Percentiles rank a stretch among this genome's conserved stretches.
Conservation (phyloP, 2,888 invertebrate genomes). For the Macaria notata region DNA sequence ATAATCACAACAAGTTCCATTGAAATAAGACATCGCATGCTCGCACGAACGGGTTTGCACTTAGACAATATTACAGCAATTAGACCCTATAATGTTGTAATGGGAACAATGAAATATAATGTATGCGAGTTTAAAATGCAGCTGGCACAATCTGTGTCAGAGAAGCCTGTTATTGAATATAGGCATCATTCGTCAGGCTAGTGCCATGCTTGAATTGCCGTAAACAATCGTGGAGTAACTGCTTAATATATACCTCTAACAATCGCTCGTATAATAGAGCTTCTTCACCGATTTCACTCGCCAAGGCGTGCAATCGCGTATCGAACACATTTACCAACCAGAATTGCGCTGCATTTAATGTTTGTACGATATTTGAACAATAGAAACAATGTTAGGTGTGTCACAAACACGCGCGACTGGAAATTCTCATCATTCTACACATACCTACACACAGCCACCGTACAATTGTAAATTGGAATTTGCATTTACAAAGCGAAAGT, state of each 20-base stretch:
- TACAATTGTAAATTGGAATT: constrained; percentile 17
- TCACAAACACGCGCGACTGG: constrained; percentile 10
- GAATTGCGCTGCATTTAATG: constrained; percentile 5
- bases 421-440: constrained; percentile 20
- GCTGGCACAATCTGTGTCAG: constrained; percentile 57
- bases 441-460: constrained; percentile 6
- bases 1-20: constrained; percentile 12
- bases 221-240: constrained; percentile 37
- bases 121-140: constrained; percentile 60
- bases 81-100: constrained; percentile 73
- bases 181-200: constrained; percentile 24
- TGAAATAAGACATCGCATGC: constrained; percentile 52
- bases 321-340: constrained; percentile 13
- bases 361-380: constrained; percentile 15
- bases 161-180: constrained; percentile 39
- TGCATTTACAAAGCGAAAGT: constrained; percentile 20
- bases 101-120: constrained; percentile 69
- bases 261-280: constrained; percentile 12
- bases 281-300: constrained; percentile 20
- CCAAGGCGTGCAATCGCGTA: constrained; percentile 13
- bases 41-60: constrained; percentile 45
- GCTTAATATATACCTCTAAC: constrained; percentile 24
- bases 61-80: constrained; percentile 62
- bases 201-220: constrained; percentile 41
- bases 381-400: constrained; percentile 16